Evolutionary conservation across 2,888 invertebrate species (phyloP), one percentile per base, ranked within the genome.

Genomic region (Rhorus exstirpatorius): DNA sequence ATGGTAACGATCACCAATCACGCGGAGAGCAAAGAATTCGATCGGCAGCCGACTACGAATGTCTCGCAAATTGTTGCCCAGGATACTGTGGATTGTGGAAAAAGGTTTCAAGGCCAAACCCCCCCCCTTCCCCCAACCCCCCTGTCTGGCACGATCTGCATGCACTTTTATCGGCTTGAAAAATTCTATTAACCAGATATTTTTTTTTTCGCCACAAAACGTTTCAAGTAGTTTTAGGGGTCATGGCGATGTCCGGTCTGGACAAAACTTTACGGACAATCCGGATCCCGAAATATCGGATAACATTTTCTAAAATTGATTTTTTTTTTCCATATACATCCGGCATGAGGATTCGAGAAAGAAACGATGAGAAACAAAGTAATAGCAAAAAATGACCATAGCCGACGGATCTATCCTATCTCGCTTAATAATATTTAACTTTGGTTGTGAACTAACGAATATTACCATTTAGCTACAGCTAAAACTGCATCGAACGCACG

Each of bases 1-100:
- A 95, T 96, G 95, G 96, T 96, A 83, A 96, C 95, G 89, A 94
- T 96, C 88, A 96, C 95, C 91, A 79, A 72, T 79, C 95, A 96
- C 93, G 95, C 95, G 60, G 96, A 96, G 86, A 90, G 88, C 86
- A 91, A 92, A 63, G 90, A 87, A 87, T 92, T 92, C 87, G 90
- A 90, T 85, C 89, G 89, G 80, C 88, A 90, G 75, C 88, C 90
- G 26, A 85, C 88, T 63, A 84, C 88, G 78, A 91, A 93, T 81
- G 85, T 87, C 77, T 83, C 89, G 75, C 90, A 88, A 81, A 84
- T 88, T 84, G 75, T 90, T 83, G 81, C 86, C 19, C 92, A 90
- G 84, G 93, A 93, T 87, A 85, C 86, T 81, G 86, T 87, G 70
- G 92, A 93, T 88, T 84, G 85, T 84, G 91, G 90, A 87, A 93